Percentiles rank a stretch among this genome's conserved stretches.
Conservation (phyloP, 92 coral and sea anemone species). For the Epizoanthus scotinus region DNA sequence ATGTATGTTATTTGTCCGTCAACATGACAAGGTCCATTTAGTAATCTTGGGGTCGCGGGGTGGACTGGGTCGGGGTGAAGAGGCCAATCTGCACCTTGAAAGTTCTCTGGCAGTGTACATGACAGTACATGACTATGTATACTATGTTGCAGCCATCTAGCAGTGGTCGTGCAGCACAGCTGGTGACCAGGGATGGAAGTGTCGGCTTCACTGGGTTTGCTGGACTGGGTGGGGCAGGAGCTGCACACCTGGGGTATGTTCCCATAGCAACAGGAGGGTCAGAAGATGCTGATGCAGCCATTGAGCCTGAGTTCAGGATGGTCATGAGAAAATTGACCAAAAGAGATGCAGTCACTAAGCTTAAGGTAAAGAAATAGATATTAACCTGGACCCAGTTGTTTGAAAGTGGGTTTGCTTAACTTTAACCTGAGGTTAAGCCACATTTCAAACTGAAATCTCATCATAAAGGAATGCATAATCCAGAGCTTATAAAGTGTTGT, state of each 20-base stretch:
- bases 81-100: too few species aligned
- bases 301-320: slow-evolving; percentile 85
- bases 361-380: slow-evolving; percentile 58
- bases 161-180: slow-evolving; percentile 96
- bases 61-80: too few species aligned
- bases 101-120: too few species aligned
- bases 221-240: slow-evolving; percentile 65
- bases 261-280: slow-evolving; percentile 71
- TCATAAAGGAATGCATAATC: too few species aligned
- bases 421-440: too few species aligned
- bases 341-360: slow-evolving; percentile 90
- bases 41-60: too few species aligned
- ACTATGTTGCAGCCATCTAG: slow-evolving; percentile 82
- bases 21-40: too few species aligned
- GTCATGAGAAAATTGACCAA: slow-evolving; percentile 93
- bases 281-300: slow-evolving; percentile 77
- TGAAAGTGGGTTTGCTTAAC: not conserved
- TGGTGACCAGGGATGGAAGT: slow-evolving; percentile 83
- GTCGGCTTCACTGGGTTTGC: slow-evolving; percentile 93
- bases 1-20: too few species aligned
- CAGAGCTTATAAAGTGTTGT: too few species aligned
- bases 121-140: too few species aligned
- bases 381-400: not conserved
- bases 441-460: too few species aligned
- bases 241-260: slow-evolving; percentile 79